Percentiles rank a stretch among this genome's conserved stretches.
Evolutionary conservation across 2,113 vertebrate species (phyloP).

Genomic region (Serilophus lunatus): DNA sequence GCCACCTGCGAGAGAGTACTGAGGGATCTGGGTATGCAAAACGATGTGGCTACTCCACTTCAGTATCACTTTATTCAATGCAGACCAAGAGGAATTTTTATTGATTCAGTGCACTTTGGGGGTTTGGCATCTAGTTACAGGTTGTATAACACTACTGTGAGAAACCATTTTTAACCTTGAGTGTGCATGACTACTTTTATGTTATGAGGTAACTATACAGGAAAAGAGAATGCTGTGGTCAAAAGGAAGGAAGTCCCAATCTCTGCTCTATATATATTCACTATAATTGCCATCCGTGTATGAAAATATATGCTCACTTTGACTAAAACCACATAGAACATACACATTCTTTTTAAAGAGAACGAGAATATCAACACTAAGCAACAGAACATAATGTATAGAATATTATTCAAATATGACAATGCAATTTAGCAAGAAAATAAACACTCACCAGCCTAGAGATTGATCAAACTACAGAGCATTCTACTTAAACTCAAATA

Average conservation of each 20-base stretch:
- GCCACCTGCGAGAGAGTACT: neutral
- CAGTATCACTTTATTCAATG: neutral
- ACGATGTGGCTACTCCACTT: neutral
- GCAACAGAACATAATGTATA: neutral
- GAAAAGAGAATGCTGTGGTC: neutral
- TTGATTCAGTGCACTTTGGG: conserved; percentile 29
- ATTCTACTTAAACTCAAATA: neutral
- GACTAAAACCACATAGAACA: neutral
- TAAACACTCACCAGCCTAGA: neutral
- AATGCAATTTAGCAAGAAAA: neutral
- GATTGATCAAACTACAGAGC: neutral
- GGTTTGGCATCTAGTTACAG: conserved; percentile 34
- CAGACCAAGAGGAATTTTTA: conserved; percentile 29
- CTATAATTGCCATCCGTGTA: neutral
- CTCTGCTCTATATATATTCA: conserved; percentile 4
- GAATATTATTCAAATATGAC: neutral
- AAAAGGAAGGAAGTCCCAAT: conserved; percentile 10
- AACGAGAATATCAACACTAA: neutral
- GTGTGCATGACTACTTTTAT: neutral
- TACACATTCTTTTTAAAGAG: neutral
- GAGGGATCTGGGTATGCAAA: neutral
- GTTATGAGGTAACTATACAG: conserved; percentile 10
- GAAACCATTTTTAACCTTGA: conserved; percentile 17
- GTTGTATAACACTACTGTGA: neutral
- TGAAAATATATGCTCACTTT: neutral